Evolutionary conservation across 2,797 vertebrate genomes (phyloP).

Genomic region (Chanos chanos): DNA sequence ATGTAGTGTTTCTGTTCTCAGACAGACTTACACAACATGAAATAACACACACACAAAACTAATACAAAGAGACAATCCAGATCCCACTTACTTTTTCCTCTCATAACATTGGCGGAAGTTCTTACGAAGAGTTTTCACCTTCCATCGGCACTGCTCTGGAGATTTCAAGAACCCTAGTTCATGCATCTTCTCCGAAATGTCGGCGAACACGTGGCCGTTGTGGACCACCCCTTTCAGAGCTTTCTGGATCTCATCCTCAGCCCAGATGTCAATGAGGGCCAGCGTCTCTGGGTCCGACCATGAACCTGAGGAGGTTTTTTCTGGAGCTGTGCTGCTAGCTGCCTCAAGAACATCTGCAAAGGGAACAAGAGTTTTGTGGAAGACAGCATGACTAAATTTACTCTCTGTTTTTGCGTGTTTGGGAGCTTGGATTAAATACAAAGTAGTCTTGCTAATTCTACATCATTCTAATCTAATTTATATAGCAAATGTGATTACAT

Average conservation of each 20-base stretch:
- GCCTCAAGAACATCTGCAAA: slow-evolving; percentile 36
- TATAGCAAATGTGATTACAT: no score
- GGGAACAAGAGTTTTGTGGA: no score
- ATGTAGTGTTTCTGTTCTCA: no score
- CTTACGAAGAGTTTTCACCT: slow-evolving; percentile 70
- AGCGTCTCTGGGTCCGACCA: slow-evolving; percentile 80
- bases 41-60: no score
- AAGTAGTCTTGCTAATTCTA: no score
- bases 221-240: slow-evolving; percentile 72
- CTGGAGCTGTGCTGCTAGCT: slow-evolving; percentile 25
- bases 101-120: slow-evolving; percentile 65
- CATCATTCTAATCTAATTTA: no score
- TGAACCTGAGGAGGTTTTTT: slow-evolving; percentile 32
- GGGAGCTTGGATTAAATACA: no score
- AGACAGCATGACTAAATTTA: no score
- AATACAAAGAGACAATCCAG: no score
- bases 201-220: slow-evolving; percentile 76
- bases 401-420: no score
- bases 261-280: slow-evolving; percentile 77
- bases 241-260: slow-evolving; percentile 75
- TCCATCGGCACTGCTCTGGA: slow-evolving; percentile 80
- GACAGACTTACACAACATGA: no score
- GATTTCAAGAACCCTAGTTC: slow-evolving; percentile 70
- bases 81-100: slow-evolving; percentile 60
- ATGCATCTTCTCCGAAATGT: slow-evolving; percentile 72